Percentiles rank a stretch among this genome's conserved stretches.
phyloP scores from a whole-genome alignment of 2,797 vertebrate genomes.

The Apogon talboti region DNA sequence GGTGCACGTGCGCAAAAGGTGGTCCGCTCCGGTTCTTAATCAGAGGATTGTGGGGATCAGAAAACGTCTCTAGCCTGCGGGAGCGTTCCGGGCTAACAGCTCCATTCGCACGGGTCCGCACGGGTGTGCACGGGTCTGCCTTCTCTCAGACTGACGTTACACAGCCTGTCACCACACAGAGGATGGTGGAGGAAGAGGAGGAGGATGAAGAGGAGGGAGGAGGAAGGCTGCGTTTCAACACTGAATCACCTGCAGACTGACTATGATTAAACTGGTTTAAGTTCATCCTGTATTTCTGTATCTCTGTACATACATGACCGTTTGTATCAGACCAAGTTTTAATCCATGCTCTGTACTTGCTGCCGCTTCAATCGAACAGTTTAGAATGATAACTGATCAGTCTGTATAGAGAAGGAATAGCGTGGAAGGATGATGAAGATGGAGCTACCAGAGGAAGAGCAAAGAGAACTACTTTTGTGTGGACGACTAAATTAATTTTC shows the following conservation, averaged over 20 bases:
- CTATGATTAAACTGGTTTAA: neutral
- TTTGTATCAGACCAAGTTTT: no score
- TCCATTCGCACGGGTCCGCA: slow-evolving; percentile 17
- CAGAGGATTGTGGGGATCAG: slow-evolving; percentile 15
- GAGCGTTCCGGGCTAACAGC: slow-evolving; percentile 39
- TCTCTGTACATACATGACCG: no score
- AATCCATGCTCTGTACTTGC: no score
- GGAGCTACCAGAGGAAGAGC: no score
- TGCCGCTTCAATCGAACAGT: no score
- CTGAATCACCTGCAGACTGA: slow-evolving; percentile 9
- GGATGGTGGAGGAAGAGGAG: slow-evolving; percentile 36
- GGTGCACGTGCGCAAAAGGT: slow-evolving; percentile 19
- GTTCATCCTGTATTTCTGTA: no score
- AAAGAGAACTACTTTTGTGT: no score
- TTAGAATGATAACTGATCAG: no score
- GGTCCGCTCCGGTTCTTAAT: slow-evolving; percentile 5
- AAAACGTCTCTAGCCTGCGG: slow-evolving; percentile 46
- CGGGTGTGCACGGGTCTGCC: slow-evolving; percentile 9
- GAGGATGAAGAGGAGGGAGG: slow-evolving; percentile 14
- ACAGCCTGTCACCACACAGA: slow-evolving; percentile 45
- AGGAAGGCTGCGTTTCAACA: slow-evolving; percentile 10
- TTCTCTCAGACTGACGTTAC: slow-evolving; percentile 29
- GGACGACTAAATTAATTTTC: no score
- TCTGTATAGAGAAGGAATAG: no score
- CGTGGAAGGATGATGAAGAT: no score